phyloP scores from a whole-genome alignment of 2,888 invertebrate genomes.

The Synergus umbraculus region DNA sequence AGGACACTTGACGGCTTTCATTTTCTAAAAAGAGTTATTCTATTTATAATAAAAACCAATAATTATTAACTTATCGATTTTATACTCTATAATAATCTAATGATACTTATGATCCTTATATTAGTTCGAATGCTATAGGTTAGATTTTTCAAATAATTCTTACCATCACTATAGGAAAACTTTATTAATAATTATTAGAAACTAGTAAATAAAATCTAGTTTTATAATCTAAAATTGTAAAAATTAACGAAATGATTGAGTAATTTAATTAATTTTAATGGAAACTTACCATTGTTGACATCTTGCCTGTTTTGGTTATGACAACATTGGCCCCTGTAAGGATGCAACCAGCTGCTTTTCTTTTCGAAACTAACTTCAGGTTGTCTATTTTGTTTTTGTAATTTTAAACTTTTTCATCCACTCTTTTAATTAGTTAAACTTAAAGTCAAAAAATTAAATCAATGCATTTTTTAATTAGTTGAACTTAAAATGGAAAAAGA shows the following conservation, averaged over 20 bases:
- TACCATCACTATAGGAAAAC: background rate
- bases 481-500: too few relatives aligned
- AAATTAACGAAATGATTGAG: background rate
- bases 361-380: conserved; percentile 57
- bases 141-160: background rate
- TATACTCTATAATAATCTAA: background rate
- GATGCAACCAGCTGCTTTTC: conserved; percentile 57
- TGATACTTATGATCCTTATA: background rate
- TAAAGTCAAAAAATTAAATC: too few relatives aligned
- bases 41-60: conserved; percentile 1
- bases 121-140: background rate
- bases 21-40: conserved; percentile 79
- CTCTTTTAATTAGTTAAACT: too few relatives aligned
- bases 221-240: background rate
- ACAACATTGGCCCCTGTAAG: conserved; percentile 49
- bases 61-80: background rate
- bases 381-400: too few relatives aligned
- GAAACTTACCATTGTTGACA: conserved; percentile 67
- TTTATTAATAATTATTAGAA: background rate
- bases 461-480: too few relatives aligned
- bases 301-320: conserved; percentile 54
- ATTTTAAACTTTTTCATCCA: too few relatives aligned
- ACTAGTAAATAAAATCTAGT: background rate
- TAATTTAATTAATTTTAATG: background rate
- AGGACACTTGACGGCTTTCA: conserved; percentile 94